Conservation (phyloP, 2,797 vertebrate genomes). For the Acridotheres tristis region DNA sequence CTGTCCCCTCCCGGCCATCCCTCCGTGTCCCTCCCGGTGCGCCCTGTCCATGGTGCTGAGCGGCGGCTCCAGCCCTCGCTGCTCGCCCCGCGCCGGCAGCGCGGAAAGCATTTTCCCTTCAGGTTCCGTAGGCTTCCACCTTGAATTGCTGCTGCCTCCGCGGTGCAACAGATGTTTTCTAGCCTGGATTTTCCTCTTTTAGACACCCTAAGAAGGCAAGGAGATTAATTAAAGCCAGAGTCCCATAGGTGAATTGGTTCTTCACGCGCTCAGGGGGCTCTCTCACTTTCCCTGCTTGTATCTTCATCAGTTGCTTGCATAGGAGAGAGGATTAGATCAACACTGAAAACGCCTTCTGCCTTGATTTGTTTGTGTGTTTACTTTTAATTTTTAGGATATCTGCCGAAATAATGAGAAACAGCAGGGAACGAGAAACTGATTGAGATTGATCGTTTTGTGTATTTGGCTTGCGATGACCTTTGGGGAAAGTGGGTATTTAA, state of each 20-base stretch:
- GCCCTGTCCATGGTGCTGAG: slow-evolving; percentile 59
- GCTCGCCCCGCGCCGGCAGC: background rate
- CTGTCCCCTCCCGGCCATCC: background rate
- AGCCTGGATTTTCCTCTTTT: slow-evolving; percentile 20
- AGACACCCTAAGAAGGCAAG: slow-evolving; percentile 26
- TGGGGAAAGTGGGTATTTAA: slow-evolving; percentile 50
- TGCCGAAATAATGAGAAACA: slow-evolving; percentile 45
- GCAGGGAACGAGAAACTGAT: background rate
- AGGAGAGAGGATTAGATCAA: background rate
- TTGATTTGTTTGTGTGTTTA: slow-evolving; percentile 10
- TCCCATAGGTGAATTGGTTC: background rate
- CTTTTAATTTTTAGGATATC: slow-evolving; percentile 46
- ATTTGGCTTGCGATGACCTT: slow-evolving; percentile 38
- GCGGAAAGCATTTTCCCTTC: background rate
- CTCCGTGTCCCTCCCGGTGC: background rate
- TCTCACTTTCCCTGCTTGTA: background rate
- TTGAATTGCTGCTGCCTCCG: background rate
- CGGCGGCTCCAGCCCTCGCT: background rate
- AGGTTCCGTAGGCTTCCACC: background rate
- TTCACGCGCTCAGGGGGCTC: fast-evolving
- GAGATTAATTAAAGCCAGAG: slow-evolving; percentile 47
- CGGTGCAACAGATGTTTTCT: slow-evolving; percentile 33
- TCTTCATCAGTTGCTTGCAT: background rate
- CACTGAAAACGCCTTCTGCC: background rate
- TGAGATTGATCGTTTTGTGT: slow-evolving; percentile 15